phyloP scores from a whole-genome alignment of 1,140 invertebrate genomes.

The Chrysoperla carnea region DNA sequence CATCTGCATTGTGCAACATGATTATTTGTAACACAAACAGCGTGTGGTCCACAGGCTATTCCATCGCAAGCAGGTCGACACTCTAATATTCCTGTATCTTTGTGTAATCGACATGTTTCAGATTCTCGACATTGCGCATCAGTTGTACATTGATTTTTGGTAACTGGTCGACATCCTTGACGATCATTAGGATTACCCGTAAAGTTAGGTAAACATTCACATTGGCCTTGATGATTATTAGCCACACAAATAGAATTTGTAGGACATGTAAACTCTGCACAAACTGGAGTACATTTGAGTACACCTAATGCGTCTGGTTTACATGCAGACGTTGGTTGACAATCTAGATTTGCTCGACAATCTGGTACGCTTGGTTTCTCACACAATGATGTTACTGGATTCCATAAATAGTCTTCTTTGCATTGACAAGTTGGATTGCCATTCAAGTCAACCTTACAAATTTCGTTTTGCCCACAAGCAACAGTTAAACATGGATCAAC shows the following conservation, averaged over 20 bases:
- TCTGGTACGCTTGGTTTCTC: constrained; percentile 73
- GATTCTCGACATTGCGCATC: constrained; percentile 68
- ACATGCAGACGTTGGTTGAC: constrained; percentile 47
- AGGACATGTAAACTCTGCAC: constrained; percentile 62
- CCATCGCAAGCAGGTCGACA: constrained; percentile 61
- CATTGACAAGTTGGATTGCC: constrained; percentile 59
- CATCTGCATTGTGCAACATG: constrained; percentile 78
- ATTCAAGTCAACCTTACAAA: constrained; percentile 44
- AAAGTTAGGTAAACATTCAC: constrained; percentile 62
- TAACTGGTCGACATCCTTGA: constrained; percentile 53
- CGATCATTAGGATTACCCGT: constrained; percentile 77
- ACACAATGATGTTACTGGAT: constrained; percentile 58
- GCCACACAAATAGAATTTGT: constrained; percentile 65
- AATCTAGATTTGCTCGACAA: constrained; percentile 54
- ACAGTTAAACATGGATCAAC: constrained; percentile 59
- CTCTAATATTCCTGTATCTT: constrained; percentile 20
- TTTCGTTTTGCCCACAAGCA: constrained; percentile 63
- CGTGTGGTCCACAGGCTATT: constrained; percentile 62
- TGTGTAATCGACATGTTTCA: constrained; percentile 42
- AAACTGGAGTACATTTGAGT: constrained; percentile 60
- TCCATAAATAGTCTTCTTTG: constrained; percentile 57
- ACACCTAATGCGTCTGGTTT: constrained; percentile 67
- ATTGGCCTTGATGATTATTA: constrained; percentile 51
- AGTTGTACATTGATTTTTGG: constrained; percentile 54
- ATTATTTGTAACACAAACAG: constrained; percentile 71